Evolutionary conservation across 2,888 invertebrate species (phyloP).

Genomic region (Drosophila limbata): DNA sequence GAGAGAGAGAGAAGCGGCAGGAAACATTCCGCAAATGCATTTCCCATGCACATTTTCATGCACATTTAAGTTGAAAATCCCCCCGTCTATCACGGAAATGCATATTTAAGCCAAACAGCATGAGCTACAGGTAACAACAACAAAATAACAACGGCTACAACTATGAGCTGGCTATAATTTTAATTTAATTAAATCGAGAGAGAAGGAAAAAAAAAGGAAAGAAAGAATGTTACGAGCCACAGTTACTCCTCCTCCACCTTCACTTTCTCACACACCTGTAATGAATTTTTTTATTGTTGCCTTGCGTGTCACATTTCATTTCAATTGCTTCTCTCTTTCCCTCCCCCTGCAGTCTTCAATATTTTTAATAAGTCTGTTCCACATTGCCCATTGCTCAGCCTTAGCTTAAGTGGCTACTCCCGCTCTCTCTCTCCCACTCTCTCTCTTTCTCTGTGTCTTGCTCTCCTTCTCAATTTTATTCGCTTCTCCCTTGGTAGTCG

Average conservation of each 20-base stretch:
- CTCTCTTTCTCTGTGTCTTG: not conserved
- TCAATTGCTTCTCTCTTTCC: conserved; percentile 47
- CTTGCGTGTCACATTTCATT: conserved; percentile 63
- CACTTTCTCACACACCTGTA: conserved; percentile 60
- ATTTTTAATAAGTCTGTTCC: conserved; percentile 64
- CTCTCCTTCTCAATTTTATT: conserved; percentile 4
- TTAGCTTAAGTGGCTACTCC: conserved; percentile 18
- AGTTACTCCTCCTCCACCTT: conserved; percentile 37
- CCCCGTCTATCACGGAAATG: conserved; percentile 45
- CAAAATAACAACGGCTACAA: conserved; percentile 13
- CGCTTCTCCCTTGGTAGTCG: conserved; percentile 20
- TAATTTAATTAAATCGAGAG: conserved; percentile 65
- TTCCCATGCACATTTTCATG: conserved; percentile 77
- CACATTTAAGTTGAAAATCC: conserved; percentile 33
- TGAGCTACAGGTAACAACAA: conserved; percentile 25
- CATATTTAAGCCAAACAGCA: conserved; percentile 62
- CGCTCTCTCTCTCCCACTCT: not conserved
- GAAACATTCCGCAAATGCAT: conserved; percentile 80
- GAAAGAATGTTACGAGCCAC: conserved; percentile 18
- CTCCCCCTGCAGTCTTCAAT: conserved; percentile 35
- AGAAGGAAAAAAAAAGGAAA: conserved; percentile 3
- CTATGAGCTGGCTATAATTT: conserved; percentile 53
- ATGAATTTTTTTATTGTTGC: conserved; percentile 42
- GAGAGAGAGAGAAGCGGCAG: conserved; percentile 12
- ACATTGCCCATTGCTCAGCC: conserved; percentile 44